Percentiles rank a stretch among this genome's conserved stretches.
phyloP scores from a whole-genome alignment of 2,797 vertebrate species.

The Falco cherrug region DNA sequence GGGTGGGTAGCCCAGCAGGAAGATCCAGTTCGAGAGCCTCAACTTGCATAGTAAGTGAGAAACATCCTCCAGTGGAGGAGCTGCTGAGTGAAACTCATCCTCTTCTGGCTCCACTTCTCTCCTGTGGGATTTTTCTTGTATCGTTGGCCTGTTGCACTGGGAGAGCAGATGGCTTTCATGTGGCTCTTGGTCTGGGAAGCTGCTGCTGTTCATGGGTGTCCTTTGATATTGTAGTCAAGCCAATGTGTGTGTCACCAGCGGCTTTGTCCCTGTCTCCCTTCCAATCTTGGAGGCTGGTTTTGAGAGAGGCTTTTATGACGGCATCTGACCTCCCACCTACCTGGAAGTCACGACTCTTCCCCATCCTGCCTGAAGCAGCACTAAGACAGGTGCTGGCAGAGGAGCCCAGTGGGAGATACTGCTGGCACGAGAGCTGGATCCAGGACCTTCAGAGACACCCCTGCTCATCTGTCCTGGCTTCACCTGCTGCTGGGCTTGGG shows the following conservation, averaged over 20 bases:
- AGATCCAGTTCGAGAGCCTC: neutral
- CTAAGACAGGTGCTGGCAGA: neutral
- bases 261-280: neutral
- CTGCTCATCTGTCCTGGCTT: neutral
- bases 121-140: neutral
- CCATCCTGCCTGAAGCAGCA: neutral
- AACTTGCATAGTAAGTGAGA: neutral
- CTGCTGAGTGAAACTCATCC: neutral
- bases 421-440: neutral
- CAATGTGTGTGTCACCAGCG: fast-evolving
- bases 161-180: neutral
- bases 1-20: fast-evolving
- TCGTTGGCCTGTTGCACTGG: neutral
- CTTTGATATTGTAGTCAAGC: fast-evolving
- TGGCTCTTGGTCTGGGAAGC: neutral
- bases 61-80: neutral
- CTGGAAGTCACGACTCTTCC: neutral
- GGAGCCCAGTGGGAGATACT: neutral
- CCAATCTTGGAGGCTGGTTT: neutral
- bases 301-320: neutral
- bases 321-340: neutral
- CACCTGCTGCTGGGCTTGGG: neutral
- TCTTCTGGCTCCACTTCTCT: neutral
- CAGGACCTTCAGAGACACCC: neutral
- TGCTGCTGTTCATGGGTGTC: fast-evolving